Base-by-base conservation (phyloP, 2,797 vertebrate species). In the Brachyrhaphis roseni region DNA sequence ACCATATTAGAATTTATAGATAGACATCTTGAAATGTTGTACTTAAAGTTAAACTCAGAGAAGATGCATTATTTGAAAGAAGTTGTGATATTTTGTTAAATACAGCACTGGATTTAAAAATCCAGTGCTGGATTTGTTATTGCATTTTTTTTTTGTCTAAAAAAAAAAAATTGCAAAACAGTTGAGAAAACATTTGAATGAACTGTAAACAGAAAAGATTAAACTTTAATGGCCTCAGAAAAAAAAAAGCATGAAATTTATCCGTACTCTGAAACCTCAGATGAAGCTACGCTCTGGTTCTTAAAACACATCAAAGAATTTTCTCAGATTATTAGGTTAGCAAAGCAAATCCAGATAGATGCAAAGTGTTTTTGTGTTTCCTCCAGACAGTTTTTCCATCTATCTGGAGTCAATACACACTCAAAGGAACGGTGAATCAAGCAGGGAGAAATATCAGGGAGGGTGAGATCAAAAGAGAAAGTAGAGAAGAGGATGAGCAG, bases 401-500 rank as follows among this genome's bases (percentile, higher is more conserved):
- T 45, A 6, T 75, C 31, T 47, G 64, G 20, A 75, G 51, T n/a
- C 15, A 8, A 74, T 18, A 28, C 36, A 75, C 41, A 53, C 47
- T 55, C 55, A 46, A 8, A 79, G 81, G 82, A 82, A 81, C 18
- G 46, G 80, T 75, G 78, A 78, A 77, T 76, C 34, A 57, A 47
- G 57, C 74, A 72, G 78, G 76, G 77, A 47, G 68, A 88, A 75
- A 78, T 45, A 41, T 45, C 13, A 47, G 78, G 13, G 6, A 74
- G 73, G 59, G 80, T 13, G 71, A 82, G 73, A 84, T 88, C 72
- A 89, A 91, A 89, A 81, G 31, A 78, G 70, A 74, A 75, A 79
- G 82, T 70, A 10, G 78, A 85, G 45, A 82, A 31, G n/a, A 79
- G 75, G 79, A 87, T 47, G 79, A 49, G 74, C 76, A 86, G 68